Evolutionary conservation across 1,140 invertebrate genomes (phyloP), one percentile per base, ranked within the genome.

Genomic region (Drosophila lacteicornis): DNA sequence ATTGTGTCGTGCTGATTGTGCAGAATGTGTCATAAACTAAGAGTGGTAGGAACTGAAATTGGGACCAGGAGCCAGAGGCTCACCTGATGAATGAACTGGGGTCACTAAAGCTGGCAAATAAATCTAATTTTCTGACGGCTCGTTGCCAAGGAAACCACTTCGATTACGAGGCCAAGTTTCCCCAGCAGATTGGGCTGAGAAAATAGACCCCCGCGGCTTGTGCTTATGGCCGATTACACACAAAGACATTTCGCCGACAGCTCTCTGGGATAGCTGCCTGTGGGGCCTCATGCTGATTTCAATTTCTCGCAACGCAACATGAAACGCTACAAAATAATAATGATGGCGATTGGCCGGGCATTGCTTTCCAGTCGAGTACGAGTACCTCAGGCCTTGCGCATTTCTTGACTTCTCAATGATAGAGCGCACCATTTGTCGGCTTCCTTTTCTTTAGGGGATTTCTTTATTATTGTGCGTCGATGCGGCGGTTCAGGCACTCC

Each of bases 261-360:
- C 60, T 47, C 46, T 40, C 46, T 58, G 73, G 59, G 47, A 59
- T 59, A 38, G 17, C 53, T 57, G 53, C 61, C 50, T 46, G 33
- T 45, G 38, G 42, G 59, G 68, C 84, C 63, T 45, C 83, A 88
- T 83, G 83, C 83, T 87, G 83, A 71, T 87, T 88, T 87, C 83
- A 87, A 87, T 87, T 87, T 87, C 85, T 87, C 68, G 77, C 73
- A 84, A 66, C 84, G 75, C 83, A 83, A 80, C 83, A 76, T 87
- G 83, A 87, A 87, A 80, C 83, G 84, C 81, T 87, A 84, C 83
- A 90, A 87, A 87, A 88, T 90, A 88, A 88, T 87, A 87, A 87
- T 79, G 80, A 87, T 84, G 80, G 63, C 80, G 80, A 77, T 85
- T 67, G 82, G 62, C 71, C 51, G 63, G 33, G 60, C 65, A 74